Conservation (phyloP, 2,888 invertebrate genomes). For the Sympetrum striolatum region DNA sequence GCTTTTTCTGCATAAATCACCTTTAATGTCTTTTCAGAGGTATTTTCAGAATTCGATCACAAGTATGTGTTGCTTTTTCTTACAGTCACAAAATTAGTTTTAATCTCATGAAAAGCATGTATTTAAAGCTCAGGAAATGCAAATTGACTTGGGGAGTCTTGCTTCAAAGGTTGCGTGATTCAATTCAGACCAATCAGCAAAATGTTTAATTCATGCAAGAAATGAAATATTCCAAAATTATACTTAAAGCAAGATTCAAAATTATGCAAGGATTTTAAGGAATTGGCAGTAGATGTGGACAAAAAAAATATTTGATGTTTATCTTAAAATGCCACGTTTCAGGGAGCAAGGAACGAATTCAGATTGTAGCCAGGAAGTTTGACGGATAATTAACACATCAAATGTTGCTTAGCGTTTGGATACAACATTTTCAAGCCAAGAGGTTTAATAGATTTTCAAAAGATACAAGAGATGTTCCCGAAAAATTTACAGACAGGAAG, state of each 20-base stretch:
- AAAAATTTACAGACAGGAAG: not conserved
- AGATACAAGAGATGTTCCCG: not conserved
- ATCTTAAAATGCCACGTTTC: no score
- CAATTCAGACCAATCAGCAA: not conserved
- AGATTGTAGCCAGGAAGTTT: no score
- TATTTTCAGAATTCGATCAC: not conserved
- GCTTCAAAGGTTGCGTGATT: not conserved
- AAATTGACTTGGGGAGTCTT: not conserved
- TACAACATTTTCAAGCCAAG: no score
- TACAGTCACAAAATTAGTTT: not conserved
- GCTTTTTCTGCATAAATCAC: not conserved
- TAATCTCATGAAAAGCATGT: not conserved
- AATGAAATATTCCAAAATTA: not conserved
- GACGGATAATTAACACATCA: no score
- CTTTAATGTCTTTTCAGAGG: constrained; percentile 4
- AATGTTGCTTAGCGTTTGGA: no score
- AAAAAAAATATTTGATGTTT: not conserved
- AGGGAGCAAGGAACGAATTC: no score
- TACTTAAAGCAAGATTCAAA: not conserved
- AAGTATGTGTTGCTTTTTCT: not conserved
- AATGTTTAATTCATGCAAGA: constrained; percentile 8
- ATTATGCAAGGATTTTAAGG: constrained; percentile 10
- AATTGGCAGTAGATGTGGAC: constrained; percentile 20
- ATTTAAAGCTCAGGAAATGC: not conserved
- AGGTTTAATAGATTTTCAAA: no score